Base-by-base conservation (phyloP, 2,113 vertebrate species). In the Dasypus novemcinctus region DNA sequence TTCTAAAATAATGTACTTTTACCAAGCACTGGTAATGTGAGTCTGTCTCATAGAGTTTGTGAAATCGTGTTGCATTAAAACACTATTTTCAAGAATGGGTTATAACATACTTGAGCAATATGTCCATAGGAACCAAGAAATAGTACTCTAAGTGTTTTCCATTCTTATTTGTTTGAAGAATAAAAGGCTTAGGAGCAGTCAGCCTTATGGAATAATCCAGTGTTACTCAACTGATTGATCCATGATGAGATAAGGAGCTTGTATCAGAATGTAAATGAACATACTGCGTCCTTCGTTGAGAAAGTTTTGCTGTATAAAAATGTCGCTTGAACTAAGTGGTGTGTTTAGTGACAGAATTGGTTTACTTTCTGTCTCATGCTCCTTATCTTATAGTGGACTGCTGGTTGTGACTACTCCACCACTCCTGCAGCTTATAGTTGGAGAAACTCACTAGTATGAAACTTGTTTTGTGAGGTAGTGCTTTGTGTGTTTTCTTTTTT, bases 61-160 rank as follows among this genome's bases (percentile, higher is more conserved):
- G 64, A 96, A 89, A 84, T 94, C 87, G 66, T 90, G n/a, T 66
- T 95, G 64, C 41, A 71, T 76, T 52, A 85, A 90, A 61, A 69
- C 17, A 79, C 27, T 71, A 41, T 29, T 41, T 69, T 85, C 49
- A 78, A 36, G 14, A 85, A 13, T 59, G 54, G 29, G 33, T 68
- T 68, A 83, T 74, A 52, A 63, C 25, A 61, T 61, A 14, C 83
- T 82, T 93, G 83, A 96, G 78, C 15, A 86, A 41, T 66, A 82
- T 7, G 29, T 76, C 29, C 29, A 78, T 85, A 78, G 78, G 20
- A 89, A 76, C 75, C 87, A 93, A 63, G 90, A 79, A 92, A 64
- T 41, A 87, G 25, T 31, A 46, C 54, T 87, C 66, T 82, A 82
- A 21, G 18, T 75, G 90, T 92, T 87, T 92, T 57, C 82, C 79